A percentile compares a stretch with the other conserved stretches of the same genome.
phyloP scores from a whole-genome alignment of 2,113 vertebrate species.

The Atherinomorus stipes region DNA sequence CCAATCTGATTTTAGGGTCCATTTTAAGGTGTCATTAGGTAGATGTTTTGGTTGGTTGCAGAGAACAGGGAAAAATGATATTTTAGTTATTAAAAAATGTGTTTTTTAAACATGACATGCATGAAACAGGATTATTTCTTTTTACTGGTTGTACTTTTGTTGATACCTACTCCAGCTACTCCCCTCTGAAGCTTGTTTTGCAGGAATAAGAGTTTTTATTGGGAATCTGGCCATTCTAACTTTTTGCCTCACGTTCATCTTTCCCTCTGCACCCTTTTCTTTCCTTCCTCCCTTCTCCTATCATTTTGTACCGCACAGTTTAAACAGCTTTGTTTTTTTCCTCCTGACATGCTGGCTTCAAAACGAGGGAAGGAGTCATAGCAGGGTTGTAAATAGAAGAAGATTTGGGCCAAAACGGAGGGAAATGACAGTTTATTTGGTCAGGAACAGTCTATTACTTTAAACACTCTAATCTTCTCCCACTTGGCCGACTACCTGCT shows the following conservation, averaged over 20 bases:
- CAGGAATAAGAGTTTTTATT: neutral
- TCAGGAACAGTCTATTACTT: slow-evolving; percentile 56
- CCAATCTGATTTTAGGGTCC: too few relatives aligned
- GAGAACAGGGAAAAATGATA: too few relatives aligned
- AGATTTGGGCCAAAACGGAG: slow-evolving; percentile 50
- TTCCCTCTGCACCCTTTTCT: neutral
- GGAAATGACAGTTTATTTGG: slow-evolving; percentile 72
- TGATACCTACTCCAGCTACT: neutral
- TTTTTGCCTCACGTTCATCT: neutral
- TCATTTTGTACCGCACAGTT: slow-evolving; percentile 33
- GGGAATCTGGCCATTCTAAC: neutral
- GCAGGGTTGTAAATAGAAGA: slow-evolving; percentile 47
- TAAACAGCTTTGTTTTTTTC: slow-evolving; percentile 64
- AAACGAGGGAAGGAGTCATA: slow-evolving; percentile 44
- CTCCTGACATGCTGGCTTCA: slow-evolving; percentile 70
- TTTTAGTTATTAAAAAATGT: too few relatives aligned
- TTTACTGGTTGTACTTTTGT: neutral
- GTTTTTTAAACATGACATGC: neutral
- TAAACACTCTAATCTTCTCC: slow-evolving; percentile 64
- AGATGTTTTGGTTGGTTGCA: too few relatives aligned
- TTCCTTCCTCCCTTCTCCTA: neutral
- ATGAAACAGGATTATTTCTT: neutral
- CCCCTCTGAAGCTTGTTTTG: neutral
- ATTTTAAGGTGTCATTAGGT: too few relatives aligned
- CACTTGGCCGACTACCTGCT: slow-evolving; percentile 67